phyloP scores from a whole-genome alignment of 2,113 vertebrate genomes.

The Vulpes lagopus region DNA sequence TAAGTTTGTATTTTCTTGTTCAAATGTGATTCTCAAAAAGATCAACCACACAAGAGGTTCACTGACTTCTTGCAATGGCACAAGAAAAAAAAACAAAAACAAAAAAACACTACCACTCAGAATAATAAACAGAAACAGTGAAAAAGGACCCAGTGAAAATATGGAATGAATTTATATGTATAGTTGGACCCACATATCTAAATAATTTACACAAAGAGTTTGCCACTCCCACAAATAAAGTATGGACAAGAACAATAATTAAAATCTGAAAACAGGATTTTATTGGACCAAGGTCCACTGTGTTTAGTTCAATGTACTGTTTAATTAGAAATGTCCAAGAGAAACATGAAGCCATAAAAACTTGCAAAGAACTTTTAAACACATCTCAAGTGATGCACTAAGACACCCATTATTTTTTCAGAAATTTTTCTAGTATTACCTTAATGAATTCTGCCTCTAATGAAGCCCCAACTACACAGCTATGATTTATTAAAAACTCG shows the following conservation, averaged over 20 bases:
- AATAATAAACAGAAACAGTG: conserved; percentile 5
- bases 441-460: neutral
- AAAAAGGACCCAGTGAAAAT: neutral
- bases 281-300: neutral
- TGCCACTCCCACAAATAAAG: neutral
- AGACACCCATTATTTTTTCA: conserved; percentile 6
- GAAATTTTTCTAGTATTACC: conserved; percentile 7
- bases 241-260: conserved; percentile 27
- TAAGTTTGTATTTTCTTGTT: conserved; percentile 7
- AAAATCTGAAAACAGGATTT: neutral
- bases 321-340: neutral
- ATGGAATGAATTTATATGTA: neutral
- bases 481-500: neutral
- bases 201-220: neutral
- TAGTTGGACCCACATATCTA: neutral
- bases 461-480: neutral
- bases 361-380: neutral
- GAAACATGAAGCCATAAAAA: conserved; percentile 22
- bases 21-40: conserved; percentile 36
- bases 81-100: neutral
- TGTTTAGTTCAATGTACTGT: neutral
- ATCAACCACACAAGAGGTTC: neutral
- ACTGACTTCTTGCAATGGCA: neutral
- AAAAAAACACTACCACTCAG: neutral
- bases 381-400: conserved; percentile 1